A percentile compares a stretch with the other conserved stretches of the same genome.
phyloP scores from a whole-genome alignment of 1,140 invertebrate species.

The Musca vetustissima region DNA sequence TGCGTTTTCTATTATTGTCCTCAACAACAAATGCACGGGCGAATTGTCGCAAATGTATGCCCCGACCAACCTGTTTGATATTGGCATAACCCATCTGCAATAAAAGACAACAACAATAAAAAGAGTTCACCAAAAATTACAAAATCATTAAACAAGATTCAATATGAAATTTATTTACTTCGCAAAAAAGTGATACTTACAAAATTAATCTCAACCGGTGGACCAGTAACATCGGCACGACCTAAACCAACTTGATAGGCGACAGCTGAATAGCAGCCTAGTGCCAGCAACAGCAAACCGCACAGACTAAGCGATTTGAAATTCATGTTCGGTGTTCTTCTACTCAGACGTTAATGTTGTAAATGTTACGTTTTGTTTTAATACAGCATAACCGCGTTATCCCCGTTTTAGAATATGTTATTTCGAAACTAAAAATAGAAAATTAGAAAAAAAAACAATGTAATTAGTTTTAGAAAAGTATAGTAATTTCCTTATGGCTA shows the following conservation, averaged over 20 bases:
- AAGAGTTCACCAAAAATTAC: not conserved
- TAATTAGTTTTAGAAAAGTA: not conserved
- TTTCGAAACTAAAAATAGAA: constrained; percentile 10
- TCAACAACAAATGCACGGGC: constrained; percentile 85
- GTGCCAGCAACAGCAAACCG: constrained; percentile 17
- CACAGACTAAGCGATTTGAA: not conserved
- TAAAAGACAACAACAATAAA: too few relatives aligned
- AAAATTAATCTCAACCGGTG: constrained; percentile 86
- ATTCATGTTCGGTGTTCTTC: constrained; percentile 17
- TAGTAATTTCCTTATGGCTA: too few relatives aligned
- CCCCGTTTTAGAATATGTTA: too few relatives aligned
- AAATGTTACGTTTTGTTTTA: too few relatives aligned
- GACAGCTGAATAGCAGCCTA: constrained; percentile 11
- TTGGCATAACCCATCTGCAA: constrained; percentile 93
- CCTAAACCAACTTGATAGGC: constrained; percentile 72
- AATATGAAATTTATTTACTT: too few relatives aligned
- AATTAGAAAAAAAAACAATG: not conserved
- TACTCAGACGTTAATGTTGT: not conserved
- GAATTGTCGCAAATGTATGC: constrained; percentile 85
- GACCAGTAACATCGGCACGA: constrained; percentile 85
- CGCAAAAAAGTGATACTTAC: constrained; percentile 67
- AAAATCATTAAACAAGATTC: not conserved
- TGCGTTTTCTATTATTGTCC: constrained; percentile 65
- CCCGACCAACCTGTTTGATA: constrained; percentile 75
- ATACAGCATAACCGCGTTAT: too few relatives aligned